A percentile compares a stretch with the other conserved stretches of the same genome.
Conservation (phyloP, 1,140 invertebrate genomes). For the Bombyx mandarina region DNA sequence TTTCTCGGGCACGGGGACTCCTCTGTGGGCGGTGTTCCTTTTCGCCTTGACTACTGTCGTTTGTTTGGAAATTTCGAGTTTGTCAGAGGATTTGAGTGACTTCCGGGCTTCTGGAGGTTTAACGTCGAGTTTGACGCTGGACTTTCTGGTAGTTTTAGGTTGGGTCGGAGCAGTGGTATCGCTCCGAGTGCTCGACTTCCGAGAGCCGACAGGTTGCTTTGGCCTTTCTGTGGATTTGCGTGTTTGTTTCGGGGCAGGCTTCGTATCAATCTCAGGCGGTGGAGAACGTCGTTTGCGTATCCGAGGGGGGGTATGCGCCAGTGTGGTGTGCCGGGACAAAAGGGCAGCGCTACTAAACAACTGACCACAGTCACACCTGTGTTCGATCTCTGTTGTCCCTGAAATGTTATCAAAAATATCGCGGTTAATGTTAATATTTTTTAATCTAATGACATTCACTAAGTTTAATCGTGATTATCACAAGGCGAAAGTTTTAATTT, state of each 20-base stretch:
- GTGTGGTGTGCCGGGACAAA: slow-evolving; percentile 49
- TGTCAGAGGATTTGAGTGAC: slow-evolving; percentile 13
- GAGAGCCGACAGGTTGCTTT: slow-evolving; percentile 7
- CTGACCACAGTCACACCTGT: slow-evolving; percentile 62
- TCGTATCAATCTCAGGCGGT: slow-evolving; percentile 16
- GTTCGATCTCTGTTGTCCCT: slow-evolving; percentile 42
- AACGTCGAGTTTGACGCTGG: slow-evolving; percentile 11
- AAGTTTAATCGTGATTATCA: too few species aligned
- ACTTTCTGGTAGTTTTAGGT: slow-evolving; percentile 18
- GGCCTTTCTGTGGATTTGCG: slow-evolving; percentile 11
- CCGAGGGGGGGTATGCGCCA: slow-evolving; percentile 62
- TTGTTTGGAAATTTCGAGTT: slow-evolving; percentile 15
- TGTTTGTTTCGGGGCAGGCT: slow-evolving; percentile 7
- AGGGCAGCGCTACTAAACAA: slow-evolving; percentile 56
- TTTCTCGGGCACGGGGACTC: slow-evolving; percentile 42
- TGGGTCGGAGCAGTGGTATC: slow-evolving; percentile 12
- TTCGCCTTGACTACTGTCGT: slow-evolving; percentile 21
- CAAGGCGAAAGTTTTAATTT: too few species aligned
- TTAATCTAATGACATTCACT: too few species aligned
- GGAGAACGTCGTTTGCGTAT: slow-evolving; percentile 38
- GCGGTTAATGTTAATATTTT: too few species aligned
- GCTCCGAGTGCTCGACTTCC: slow-evolving; percentile 18
- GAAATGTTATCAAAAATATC: slow-evolving; percentile 1
- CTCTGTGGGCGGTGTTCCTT: slow-evolving; percentile 22
- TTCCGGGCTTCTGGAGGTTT: slow-evolving; percentile 4